Percentiles rank a stretch among this genome's conserved stretches.
Conservation (phyloP, 2,113 vertebrate species). For the Callopanchax toddi region DNA sequence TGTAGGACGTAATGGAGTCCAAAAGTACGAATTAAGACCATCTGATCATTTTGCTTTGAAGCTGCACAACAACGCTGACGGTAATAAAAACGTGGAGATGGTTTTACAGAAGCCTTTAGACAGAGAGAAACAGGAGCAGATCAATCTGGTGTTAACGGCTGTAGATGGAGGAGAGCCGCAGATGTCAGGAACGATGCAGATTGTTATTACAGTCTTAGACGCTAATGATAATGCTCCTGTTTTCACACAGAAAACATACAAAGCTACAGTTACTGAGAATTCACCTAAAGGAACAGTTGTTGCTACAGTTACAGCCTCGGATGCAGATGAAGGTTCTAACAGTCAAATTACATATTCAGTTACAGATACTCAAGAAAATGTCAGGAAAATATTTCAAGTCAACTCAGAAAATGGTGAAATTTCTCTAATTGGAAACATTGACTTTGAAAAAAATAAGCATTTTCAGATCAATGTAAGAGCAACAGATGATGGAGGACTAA, state of each 20-base stretch:
- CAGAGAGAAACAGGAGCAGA: conserved; percentile 41
- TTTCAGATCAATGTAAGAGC: conserved; percentile 76
- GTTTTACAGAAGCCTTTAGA: conserved; percentile 60
- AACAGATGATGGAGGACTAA: conserved; percentile 71
- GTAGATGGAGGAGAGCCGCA: conserved; percentile 50
- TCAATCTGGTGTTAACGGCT: conserved; percentile 50
- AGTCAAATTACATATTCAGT: conserved; percentile 65
- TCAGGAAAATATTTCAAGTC: conserved; percentile 70
- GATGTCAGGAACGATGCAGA: conserved; percentile 36
- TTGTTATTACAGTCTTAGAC: conserved; percentile 55
- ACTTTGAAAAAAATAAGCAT: conserved; percentile 74
- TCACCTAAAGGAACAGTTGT: conserved; percentile 49
- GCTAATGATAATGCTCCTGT: conserved; percentile 64
- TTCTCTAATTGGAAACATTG: conserved; percentile 56
- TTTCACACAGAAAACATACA: conserved; percentile 61
- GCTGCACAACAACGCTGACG: conserved; percentile 28
- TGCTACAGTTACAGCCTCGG: conserved; percentile 59
- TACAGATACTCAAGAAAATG: conserved; percentile 16
- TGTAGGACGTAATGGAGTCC: conserved; percentile 72
- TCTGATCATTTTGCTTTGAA: conserved; percentile 67
- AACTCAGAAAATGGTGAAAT: conserved; percentile 69
- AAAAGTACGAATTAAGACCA: conserved; percentile 70
- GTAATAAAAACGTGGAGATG: conserved; percentile 57
- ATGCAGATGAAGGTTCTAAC: conserved; percentile 69
- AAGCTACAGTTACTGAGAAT: conserved; percentile 67